Evolutionary conservation across 2,113 vertebrate species (phyloP), one percentile per base, ranked within the genome.

Genomic region (Neolamprologus ventralis): DNA sequence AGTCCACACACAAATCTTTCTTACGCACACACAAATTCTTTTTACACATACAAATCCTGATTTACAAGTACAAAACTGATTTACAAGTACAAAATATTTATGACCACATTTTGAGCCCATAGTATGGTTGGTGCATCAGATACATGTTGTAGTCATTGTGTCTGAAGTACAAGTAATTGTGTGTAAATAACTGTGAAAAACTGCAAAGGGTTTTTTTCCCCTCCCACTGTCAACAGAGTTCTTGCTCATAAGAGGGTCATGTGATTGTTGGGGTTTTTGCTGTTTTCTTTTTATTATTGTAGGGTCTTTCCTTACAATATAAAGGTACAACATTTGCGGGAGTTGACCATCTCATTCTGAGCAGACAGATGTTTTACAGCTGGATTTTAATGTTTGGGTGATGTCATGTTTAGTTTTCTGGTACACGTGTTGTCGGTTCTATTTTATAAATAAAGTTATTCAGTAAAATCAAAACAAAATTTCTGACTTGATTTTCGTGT

Each of bases 321-420:
- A 19, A 33, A 60, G 57, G 57, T 33, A 60, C 57, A 60, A 60
- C 1, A 33, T 33, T 60, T 33, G 28, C 1, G 0, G 0, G 16
- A 33, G 28, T 33, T 33, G 58, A 65, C 60, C 17, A 35, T 65
- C 31, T 65, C 31, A 65, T 35, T 65, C 31, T 35, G 10, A 68
- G 10, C 33, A 68, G 19, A 68, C 7, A 21, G 11, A 37, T 37
- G 19, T 68, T 68, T 37, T 68, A 37, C 63, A 63, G 63, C 33
- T 37, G 63, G 0, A 37, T 37, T 7, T 68, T 68, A 68, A 68
- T 68, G 33, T 37, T 68, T 68, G 63, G 33, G 7, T 68, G 11
- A 68, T 37, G 19, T 68, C 63, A 68, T 68, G 19, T 68, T 68
- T 37, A 13, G 33, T 68, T 37, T 37, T 68, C 19, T 65, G 10